A percentile compares a stretch with the other conserved stretches of the same genome.
These are phyloP conservation scores for Uloborus diversus DNA, from an alignment of 1,140 invertebrate species.

Conservation along the genomic window DNA sequence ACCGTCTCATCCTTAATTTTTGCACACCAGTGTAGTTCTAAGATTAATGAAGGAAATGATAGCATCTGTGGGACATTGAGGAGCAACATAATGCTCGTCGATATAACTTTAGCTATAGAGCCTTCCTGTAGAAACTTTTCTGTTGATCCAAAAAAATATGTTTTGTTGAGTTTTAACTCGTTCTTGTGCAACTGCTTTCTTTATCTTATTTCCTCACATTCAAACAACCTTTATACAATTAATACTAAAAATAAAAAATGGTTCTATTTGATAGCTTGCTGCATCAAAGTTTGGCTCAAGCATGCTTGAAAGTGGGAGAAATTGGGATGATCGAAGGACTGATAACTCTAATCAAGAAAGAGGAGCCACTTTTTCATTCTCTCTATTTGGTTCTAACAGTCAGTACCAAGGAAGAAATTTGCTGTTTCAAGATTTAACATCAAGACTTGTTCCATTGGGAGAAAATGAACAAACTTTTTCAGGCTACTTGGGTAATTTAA, in stretches of 20 bases:
- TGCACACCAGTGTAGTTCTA: too few relatives aligned
- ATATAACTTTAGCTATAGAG: too few relatives aligned
- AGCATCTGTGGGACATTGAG: too few relatives aligned
- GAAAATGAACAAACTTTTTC: constrained; percentile 60
- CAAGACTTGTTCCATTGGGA: constrained; percentile 57
- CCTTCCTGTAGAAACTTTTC: too few relatives aligned
- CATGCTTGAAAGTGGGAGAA: not conserved
- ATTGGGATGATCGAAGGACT: not conserved
- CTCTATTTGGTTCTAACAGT: constrained; percentile 26
- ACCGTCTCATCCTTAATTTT: too few relatives aligned
- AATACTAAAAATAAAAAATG: not conserved
- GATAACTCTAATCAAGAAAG: constrained; percentile 11
- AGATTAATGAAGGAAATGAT: too few relatives aligned
- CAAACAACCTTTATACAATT: not conserved
- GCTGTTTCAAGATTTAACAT: constrained; percentile 61
- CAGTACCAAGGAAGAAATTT: constrained; percentile 63
- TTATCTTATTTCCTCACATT: not conserved
- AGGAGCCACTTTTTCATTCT: not conserved
- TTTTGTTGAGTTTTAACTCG: too few relatives aligned
- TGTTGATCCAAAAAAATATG: too few relatives aligned
- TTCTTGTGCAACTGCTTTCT: too few relatives aligned
- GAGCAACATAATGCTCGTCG: too few relatives aligned
- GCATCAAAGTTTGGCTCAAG: constrained; percentile 24
- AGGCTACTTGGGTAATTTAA: constrained; percentile 58
- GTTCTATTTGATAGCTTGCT: not conserved